These are phyloP conservation scores for Eurois occulta DNA, from an alignment of 2,888 invertebrate genomes.

Conservation along the genomic window DNA sequence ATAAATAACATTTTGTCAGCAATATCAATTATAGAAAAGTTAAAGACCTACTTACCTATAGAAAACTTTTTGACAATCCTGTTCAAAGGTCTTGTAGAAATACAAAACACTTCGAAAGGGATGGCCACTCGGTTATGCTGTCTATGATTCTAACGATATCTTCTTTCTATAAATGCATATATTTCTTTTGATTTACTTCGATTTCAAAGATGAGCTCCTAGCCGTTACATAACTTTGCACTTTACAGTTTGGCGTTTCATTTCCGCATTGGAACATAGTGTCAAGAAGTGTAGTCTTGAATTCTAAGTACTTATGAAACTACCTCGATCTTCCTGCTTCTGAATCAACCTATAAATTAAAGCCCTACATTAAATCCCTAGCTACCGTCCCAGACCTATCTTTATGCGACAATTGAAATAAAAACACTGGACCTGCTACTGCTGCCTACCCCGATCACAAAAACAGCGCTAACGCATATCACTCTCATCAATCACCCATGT, in stretches of 20 bases:
- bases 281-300: background rate
- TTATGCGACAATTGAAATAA: background rate
- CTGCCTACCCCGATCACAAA: constrained; percentile 27
- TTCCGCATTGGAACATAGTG: background rate
- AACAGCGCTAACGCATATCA: constrained; percentile 28
- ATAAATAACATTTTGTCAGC: background rate
- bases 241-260: background rate
- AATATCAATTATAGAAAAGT: background rate
- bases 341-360: background rate
- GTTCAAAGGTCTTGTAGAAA: background rate
- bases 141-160: background rate
- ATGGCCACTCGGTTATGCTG: background rate
- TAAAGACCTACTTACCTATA: background rate
- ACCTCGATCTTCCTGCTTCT: background rate
- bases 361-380: background rate
- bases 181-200: background rate
- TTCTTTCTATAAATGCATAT: background rate
- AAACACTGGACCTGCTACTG: background rate
- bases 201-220: background rate
- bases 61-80: background rate
- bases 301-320: background rate
- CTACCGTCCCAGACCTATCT: background rate
- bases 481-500: constrained; percentile 49
- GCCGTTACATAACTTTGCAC: too few relatives aligned
- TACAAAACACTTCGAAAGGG: background rate